Evolutionary conservation across 2,797 vertebrate species (phyloP).

Genomic region (Clamator glandarius): DNA sequence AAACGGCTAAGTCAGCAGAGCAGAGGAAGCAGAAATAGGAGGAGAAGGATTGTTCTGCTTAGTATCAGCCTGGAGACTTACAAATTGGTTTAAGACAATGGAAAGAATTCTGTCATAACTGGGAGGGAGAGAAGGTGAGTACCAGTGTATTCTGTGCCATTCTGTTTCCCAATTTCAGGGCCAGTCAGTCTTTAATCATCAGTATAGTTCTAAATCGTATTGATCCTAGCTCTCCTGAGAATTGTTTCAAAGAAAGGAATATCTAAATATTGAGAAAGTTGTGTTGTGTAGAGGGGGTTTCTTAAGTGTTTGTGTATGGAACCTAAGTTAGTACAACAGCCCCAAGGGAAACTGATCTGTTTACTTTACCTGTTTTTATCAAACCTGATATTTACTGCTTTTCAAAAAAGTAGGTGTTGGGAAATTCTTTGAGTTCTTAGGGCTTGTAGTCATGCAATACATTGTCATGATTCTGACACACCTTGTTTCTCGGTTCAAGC

Average conservation of each 20-base stretch:
- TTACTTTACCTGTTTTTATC: not conserved
- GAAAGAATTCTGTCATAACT: not conserved
- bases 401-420: not conserved
- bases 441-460: not conserved
- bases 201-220: not conserved
- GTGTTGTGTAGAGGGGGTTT: not conserved
- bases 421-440: not conserved
- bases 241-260: not conserved
- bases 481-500: not conserved
- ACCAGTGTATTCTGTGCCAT: not conserved
- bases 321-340: not conserved
- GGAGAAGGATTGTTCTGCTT: not conserved
- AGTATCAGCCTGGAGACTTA: not conserved
- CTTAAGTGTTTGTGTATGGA: not conserved
- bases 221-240: not conserved
- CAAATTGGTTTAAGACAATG: not conserved
- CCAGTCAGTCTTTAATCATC: not conserved
- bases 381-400: not conserved
- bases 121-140: not conserved
- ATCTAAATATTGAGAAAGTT: not conserved
- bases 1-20: not conserved
- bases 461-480: not conserved
- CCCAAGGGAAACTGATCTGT: not conserved
- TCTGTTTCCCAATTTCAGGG: not conserved
- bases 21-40: not conserved